Evolutionary conservation across 2,888 invertebrate species (phyloP).

Genomic region (Diachrysia chrysitis): DNA sequence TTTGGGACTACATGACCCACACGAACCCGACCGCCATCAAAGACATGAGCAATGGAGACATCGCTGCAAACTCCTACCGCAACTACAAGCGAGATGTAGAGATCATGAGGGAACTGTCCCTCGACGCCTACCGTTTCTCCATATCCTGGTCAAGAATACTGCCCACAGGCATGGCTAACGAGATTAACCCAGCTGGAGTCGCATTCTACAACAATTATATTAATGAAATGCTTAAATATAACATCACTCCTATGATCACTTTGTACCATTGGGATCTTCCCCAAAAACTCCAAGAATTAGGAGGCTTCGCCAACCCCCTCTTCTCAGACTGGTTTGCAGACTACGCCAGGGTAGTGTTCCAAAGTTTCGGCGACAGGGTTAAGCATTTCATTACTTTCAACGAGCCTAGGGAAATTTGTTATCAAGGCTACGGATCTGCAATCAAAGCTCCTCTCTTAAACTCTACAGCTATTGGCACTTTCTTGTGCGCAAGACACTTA

Average conservation of each 20-base stretch:
- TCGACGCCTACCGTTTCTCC: slow-evolving; percentile 87
- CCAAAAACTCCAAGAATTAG: slow-evolving; percentile 84
- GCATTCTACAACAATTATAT: slow-evolving; percentile 91
- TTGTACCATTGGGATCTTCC: slow-evolving; percentile 89
- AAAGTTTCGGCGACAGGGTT: slow-evolving; percentile 83
- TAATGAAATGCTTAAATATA: slow-evolving; percentile 88
- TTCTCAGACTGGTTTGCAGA: slow-evolving; percentile 82
- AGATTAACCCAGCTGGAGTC: slow-evolving; percentile 89
- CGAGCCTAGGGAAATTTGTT: slow-evolving; percentile 82
- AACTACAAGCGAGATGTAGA: slow-evolving; percentile 88
- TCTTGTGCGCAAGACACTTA: slow-evolving; percentile 83
- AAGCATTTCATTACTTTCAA: slow-evolving; percentile 90
- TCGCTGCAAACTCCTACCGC: slow-evolving; percentile 89
- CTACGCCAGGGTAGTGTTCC: slow-evolving; percentile 80
- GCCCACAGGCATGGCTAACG: slow-evolving; percentile 86
- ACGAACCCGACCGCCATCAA: slow-evolving; percentile 60
- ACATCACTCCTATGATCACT: slow-evolving; percentile 89
- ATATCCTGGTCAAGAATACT: slow-evolving; percentile 90
- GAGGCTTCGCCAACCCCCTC: slow-evolving; percentile 83
- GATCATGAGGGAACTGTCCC: slow-evolving; percentile 79
- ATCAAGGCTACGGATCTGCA: slow-evolving; percentile 77
- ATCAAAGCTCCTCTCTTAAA: slow-evolving; percentile 73
- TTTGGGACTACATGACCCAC: slow-evolving; percentile 72
- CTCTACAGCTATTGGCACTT: slow-evolving; percentile 80
- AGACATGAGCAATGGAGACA: slow-evolving; percentile 85